phyloP scores from a whole-genome alignment of 1,140 invertebrate species.

The Caenorhabditis briggsae region DNA sequence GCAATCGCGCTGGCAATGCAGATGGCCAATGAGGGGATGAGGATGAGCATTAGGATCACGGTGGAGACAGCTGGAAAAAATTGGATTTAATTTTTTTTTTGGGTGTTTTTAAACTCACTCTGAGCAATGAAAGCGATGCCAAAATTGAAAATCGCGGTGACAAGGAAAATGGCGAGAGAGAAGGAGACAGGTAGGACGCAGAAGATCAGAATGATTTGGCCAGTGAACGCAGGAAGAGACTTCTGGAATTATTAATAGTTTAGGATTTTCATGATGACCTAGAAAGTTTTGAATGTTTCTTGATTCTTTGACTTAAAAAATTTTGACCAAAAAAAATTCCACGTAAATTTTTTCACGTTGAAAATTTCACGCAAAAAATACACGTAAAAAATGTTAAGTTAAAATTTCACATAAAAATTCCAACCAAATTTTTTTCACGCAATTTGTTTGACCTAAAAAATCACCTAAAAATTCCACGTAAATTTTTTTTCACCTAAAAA shows the following conservation, averaged over 20 bases:
- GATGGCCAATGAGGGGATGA: neutral
- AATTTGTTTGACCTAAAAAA: too few species aligned
- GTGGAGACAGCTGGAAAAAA: slow-evolving; percentile 9
- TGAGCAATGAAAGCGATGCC: slow-evolving; percentile 58
- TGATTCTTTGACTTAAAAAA: too few species aligned
- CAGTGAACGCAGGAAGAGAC: slow-evolving; percentile 14
- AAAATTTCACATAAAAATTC: too few species aligned
- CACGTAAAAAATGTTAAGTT: too few species aligned
- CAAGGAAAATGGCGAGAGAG: slow-evolving; percentile 53
- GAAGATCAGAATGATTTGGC: slow-evolving; percentile 51
- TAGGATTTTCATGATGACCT: neutral
- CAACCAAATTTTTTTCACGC: too few species aligned
- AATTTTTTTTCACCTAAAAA: too few species aligned
- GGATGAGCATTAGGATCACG: neutral
- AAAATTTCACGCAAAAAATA: too few species aligned
- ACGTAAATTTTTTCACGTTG: too few species aligned
- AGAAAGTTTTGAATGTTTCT: too few species aligned
- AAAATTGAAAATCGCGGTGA: slow-evolving; percentile 56
- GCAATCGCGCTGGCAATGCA: slow-evolving; percentile 4
- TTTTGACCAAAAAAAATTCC: too few species aligned
- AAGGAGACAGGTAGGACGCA: slow-evolving; percentile 49
- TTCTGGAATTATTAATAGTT: neutral
- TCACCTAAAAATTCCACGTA: too few species aligned
- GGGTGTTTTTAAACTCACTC: slow-evolving; percentile 38
- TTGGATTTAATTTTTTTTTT: too few species aligned